Conservation (phyloP, 2,113 vertebrate genomes). For the Caranx ignobilis region DNA sequence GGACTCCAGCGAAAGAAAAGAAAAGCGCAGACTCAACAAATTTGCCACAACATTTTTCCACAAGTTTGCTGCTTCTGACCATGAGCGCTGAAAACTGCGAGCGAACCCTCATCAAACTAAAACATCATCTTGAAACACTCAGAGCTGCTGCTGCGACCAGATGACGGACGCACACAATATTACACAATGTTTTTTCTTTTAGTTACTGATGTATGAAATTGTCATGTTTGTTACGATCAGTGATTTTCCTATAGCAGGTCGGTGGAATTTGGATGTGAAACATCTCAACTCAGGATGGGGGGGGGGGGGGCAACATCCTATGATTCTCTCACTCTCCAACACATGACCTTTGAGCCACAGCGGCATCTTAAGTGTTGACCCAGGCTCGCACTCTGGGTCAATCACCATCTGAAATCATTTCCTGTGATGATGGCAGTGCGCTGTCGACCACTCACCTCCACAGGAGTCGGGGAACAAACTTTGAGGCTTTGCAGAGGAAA, state of each 20-base stretch:
- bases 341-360: background rate
- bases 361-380: background rate
- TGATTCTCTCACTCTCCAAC: background rate
- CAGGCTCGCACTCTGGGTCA: background rate
- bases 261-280: conserved; percentile 15
- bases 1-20: conserved; percentile 24
- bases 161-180: background rate
- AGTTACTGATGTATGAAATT: background rate
- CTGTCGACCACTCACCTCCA: background rate
- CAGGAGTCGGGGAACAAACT: background rate
- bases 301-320: background rate
- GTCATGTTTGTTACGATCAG: background rate
- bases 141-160: background rate
- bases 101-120: background rate
- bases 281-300: background rate
- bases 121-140: background rate
- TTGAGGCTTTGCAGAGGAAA: conserved; percentile 8
- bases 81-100: background rate
- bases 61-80: conserved; percentile 2
- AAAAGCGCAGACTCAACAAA: conserved; percentile 38
- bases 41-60: conserved; percentile 45
- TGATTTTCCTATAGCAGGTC: background rate
- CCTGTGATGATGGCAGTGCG: background rate
- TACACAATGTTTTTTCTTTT: background rate
- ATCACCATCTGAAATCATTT: conserved; percentile 18